Evolutionary conservation across 2,113 vertebrate species (phyloP), one percentile per base, ranked within the genome.

Genomic region (Lamprotornis superbus): DNA sequence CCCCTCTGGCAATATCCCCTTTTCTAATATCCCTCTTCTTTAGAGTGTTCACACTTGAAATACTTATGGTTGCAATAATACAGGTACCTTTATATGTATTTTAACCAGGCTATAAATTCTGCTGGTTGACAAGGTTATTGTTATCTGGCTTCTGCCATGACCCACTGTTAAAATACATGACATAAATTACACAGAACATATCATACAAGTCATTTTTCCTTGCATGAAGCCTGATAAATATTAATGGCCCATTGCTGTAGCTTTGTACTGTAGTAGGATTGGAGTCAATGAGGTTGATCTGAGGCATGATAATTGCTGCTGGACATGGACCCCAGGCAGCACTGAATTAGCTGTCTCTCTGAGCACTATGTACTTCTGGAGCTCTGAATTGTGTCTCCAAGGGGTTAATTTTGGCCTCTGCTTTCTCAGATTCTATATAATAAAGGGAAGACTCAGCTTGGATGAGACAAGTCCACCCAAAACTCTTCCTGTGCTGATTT

Each of bases 251-350:
- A 40, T 95, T 85, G 89, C 91, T 59, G 82, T 83, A 83, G 92
- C 90, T 91, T 88, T 80, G 90, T 93, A 23, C 78, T 23, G 4
- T 3, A 10, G 46, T 65, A 73, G 59, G 44, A 57, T 55, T 55
- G 93, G 94, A 96, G 93, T 96, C 95, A 96, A 95, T 96, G 96
- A 96, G 79, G 96, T 94, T 96, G 92, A 96, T 95, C 96, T 0
- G 3, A 95, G 75, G 50, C 78, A 17, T 3, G 52, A 47, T 96
- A 97, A 96, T 96, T 94, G 90, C 90, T 70, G 20, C 75, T 95
- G 96, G 95, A 96, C 90, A 40, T 21, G 52, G 84, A 83, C 82
- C 75, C 39, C 28, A 16, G 70, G 81, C 87, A 85, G 46, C 2
- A 3, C 75, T 28, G n/a, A 83, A 94, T 88, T 95, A 85, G 39